A percentile compares a stretch with the other conserved stretches of the same genome.
These are phyloP conservation scores for Zygaena filipendulae DNA, from an alignment of 2,888 invertebrate species.

Conservation along the genomic window DNA sequence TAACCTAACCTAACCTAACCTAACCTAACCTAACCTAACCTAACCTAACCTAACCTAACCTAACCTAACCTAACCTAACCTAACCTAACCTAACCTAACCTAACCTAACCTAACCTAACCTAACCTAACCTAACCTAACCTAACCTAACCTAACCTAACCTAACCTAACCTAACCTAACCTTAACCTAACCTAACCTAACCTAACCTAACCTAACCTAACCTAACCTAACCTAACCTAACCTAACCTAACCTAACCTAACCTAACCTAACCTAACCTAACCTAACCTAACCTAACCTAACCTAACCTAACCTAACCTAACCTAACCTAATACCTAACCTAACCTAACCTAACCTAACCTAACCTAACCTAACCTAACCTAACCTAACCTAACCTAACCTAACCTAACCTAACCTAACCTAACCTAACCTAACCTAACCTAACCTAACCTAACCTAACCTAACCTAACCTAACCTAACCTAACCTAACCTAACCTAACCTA, in stretches of 20 bases:
- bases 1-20: slow-evolving; percentile 12
- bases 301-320: slow-evolving; percentile 12
- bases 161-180: slow-evolving; percentile 13
- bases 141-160: slow-evolving; percentile 19
- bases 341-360: slow-evolving; percentile 1
- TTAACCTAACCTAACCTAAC: slow-evolving; percentile 1
- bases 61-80: slow-evolving; percentile 17
- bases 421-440: slow-evolving; percentile 15
- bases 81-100: slow-evolving; percentile 17
- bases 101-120: slow-evolving; percentile 14
- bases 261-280: slow-evolving; percentile 11
- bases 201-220: slow-evolving; percentile 2
- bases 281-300: slow-evolving; percentile 10
- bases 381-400: slow-evolving; percentile 11
- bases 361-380: slow-evolving; percentile 10
- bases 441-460: slow-evolving; percentile 13
- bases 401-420: slow-evolving; percentile 13
- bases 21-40: slow-evolving; percentile 16
- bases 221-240: slow-evolving; percentile 9
- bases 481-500: slow-evolving; percentile 1
- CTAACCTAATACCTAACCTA: slow-evolving; percentile 11
- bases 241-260: slow-evolving; percentile 14
- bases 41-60: slow-evolving; percentile 14
- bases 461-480: slow-evolving; percentile 1
- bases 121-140: slow-evolving; percentile 18